Evolutionary conservation across 2,797 vertebrate species (phyloP).

Genomic region (Nasua narica): DNA sequence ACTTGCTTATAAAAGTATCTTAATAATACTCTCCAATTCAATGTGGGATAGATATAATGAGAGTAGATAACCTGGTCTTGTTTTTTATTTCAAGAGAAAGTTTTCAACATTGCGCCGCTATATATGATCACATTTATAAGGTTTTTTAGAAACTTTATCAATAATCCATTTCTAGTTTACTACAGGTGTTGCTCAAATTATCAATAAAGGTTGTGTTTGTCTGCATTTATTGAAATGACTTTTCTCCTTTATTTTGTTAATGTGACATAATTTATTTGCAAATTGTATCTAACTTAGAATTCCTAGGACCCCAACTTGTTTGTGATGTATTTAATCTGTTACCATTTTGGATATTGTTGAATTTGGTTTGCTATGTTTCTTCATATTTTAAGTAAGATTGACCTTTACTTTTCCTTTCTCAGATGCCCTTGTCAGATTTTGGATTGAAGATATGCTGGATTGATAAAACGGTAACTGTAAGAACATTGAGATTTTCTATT

Average conservation of each 20-base stretch:
- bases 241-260: background rate
- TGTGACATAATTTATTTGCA: conserved; percentile 26
- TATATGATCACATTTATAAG: background rate
- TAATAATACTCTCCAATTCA: background rate
- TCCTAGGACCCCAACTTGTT: background rate
- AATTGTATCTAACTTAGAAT: conserved; percentile 1
- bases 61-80: background rate
- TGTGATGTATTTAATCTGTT: background rate
- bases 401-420: conserved; percentile 6
- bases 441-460: background rate
- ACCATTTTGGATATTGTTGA: background rate
- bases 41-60: background rate
- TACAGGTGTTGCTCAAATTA: background rate
- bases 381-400: background rate
- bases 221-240: conserved; percentile 23
- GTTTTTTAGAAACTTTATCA: background rate
- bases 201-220: background rate
- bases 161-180: conserved; percentile 8
- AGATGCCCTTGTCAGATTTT: background rate
- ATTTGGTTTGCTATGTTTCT: conserved; percentile 6
- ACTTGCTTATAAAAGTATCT: background rate
- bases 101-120: background rate
- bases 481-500: background rate
- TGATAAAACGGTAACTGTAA: background rate
- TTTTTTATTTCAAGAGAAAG: conserved; percentile 1